Conservation (phyloP, 1,140 invertebrate species). For the Ylistrum balloti region DNA sequence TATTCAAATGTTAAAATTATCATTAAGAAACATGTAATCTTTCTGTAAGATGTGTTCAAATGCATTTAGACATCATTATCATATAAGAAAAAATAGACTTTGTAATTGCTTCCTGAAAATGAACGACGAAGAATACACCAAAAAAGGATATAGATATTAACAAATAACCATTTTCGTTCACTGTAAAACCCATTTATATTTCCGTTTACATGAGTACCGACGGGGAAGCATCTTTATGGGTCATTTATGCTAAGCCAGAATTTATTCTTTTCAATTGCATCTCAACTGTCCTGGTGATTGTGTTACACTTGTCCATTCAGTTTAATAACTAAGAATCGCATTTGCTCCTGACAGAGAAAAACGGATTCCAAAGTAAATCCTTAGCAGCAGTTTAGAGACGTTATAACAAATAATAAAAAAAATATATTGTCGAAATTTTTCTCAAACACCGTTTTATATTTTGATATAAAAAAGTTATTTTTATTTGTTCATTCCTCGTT, state of each 20-base stretch:
- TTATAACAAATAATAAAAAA: too few relatives aligned
- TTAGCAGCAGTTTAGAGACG: too few relatives aligned
- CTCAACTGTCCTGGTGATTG: not conserved
- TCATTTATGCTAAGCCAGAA: not conserved
- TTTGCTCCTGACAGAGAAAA: too few relatives aligned
- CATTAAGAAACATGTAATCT: too few relatives aligned
- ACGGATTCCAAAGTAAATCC: too few relatives aligned
- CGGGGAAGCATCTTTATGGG: not conserved
- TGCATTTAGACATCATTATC: not conserved
- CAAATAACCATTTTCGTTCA: not conserved
- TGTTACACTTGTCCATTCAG: too few relatives aligned
- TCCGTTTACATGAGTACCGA: not conserved
- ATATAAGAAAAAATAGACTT: not conserved
- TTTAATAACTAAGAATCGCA: too few relatives aligned
- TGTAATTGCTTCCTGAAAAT: not conserved
- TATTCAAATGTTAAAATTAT: not conserved
- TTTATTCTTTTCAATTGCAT: not conserved
- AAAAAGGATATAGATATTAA: not conserved
- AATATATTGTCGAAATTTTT: too few relatives aligned
- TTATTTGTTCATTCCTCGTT: too few relatives aligned
- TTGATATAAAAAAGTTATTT: too few relatives aligned
- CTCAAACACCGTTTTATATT: too few relatives aligned
- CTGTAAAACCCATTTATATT: not conserved
- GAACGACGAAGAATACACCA: not conserved
- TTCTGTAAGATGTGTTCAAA: not conserved